phyloP scores from a whole-genome alignment of 2,888 invertebrate species.

The Heliconius charithonia region DNA sequence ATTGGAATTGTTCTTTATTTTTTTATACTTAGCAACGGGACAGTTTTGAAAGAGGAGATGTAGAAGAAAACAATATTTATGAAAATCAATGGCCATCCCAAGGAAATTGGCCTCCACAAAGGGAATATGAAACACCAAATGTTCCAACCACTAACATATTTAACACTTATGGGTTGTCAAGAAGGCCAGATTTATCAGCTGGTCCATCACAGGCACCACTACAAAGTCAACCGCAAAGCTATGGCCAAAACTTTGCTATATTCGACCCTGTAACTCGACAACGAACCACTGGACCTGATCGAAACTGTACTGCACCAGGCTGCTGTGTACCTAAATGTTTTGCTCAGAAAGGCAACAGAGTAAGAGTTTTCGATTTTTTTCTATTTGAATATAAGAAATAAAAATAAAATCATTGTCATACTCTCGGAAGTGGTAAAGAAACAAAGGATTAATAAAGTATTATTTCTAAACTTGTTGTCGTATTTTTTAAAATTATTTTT shows the following conservation, averaged over 20 bases:
- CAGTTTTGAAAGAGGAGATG: conserved; percentile 50
- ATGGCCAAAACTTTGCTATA: conserved; percentile 63
- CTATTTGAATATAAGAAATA: background rate
- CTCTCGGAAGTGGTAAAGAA: background rate
- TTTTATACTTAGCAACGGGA: conserved; percentile 55
- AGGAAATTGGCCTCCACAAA: conserved; percentile 46
- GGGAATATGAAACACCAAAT: conserved; percentile 46
- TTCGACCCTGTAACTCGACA: conserved; percentile 72
- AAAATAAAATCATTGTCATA: background rate
- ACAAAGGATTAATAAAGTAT: background rate
- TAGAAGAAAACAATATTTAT: conserved; percentile 53
- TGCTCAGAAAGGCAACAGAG: conserved; percentile 93
- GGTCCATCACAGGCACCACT: conserved; percentile 61
- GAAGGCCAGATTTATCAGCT: conserved; percentile 50
- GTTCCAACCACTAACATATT: conserved; percentile 43
- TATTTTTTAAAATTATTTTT: background rate
- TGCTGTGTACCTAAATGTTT: conserved; percentile 93
- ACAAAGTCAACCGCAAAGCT: conserved; percentile 49
- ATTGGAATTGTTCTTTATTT: background rate
- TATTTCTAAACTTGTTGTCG: background rate
- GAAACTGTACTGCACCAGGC: conserved; percentile 86
- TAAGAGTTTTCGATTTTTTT: conserved; percentile 62
- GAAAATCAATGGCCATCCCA: conserved; percentile 49
- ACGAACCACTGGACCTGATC: conserved; percentile 70
- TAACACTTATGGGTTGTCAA: conserved; percentile 55